These are phyloP conservation scores for Parasteatoda lunata DNA, from an alignment of 2,888 invertebrate species.

Conservation along the genomic window DNA sequence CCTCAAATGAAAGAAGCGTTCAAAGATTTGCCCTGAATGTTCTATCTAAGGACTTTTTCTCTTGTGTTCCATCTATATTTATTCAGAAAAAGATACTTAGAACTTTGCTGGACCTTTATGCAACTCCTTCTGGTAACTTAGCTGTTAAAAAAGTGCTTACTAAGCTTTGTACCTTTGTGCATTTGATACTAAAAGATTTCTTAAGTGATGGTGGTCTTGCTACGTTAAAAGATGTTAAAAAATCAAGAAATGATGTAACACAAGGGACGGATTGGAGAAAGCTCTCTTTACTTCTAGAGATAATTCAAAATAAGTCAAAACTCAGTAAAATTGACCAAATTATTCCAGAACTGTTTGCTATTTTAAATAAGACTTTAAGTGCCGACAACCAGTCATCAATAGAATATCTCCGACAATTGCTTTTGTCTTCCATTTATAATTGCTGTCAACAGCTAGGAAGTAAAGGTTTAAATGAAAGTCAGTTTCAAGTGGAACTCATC, in stretches of 20 bases:
- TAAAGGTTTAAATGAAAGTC: constrained; percentile 24
- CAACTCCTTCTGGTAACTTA: constrained; percentile 8
- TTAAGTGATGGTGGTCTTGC: neutral
- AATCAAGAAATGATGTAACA: neutral
- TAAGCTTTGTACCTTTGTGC: constrained; percentile 38
- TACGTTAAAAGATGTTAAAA: constrained; percentile 50
- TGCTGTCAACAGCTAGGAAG: constrained; percentile 79
- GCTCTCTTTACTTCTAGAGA: constrained; percentile 73
- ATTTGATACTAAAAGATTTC: constrained; percentile 48
- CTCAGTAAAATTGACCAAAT: constrained; percentile 81
- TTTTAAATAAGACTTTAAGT: constrained; percentile 82
- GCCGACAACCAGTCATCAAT: constrained; percentile 87
- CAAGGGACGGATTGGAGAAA: constrained; percentile 73
- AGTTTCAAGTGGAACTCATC: constrained; percentile 81
- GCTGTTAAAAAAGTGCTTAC: constrained; percentile 41
- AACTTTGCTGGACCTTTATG: constrained; percentile 49
- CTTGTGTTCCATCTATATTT: constrained; percentile 69
- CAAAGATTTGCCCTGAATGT: constrained; percentile 1
- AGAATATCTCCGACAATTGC: constrained; percentile 91
- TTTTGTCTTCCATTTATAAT: constrained; percentile 85
- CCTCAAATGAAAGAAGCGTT: neutral
- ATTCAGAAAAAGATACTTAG: constrained; percentile 71
- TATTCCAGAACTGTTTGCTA: constrained; percentile 84
- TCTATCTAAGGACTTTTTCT: constrained; percentile 72
- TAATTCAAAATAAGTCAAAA: constrained; percentile 81